phyloP scores from a whole-genome alignment of 1,140 invertebrate genomes.

The Brachionus plicatilis region DNA sequence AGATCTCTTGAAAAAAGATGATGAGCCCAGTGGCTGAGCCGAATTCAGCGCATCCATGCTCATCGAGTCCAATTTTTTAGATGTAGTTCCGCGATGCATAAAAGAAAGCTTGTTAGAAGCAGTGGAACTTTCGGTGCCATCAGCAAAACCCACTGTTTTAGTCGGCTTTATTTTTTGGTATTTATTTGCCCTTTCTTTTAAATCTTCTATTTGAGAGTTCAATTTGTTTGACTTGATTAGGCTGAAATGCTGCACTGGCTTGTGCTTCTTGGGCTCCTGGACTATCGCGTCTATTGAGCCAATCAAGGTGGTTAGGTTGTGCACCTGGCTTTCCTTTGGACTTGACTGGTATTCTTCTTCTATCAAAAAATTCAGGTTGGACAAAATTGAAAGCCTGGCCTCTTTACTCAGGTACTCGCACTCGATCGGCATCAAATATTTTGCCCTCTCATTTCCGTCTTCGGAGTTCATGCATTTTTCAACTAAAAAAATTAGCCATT shows the following conservation, averaged over 20 bases:
- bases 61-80: conserved; percentile 26
- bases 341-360: not conserved
- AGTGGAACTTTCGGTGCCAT: not conserved
- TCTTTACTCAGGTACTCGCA: conserved; percentile 27
- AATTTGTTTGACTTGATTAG: not conserved
- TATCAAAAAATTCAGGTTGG: not conserved
- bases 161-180: not conserved
- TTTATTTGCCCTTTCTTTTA: not conserved
- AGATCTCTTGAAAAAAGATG: conserved; percentile 28
- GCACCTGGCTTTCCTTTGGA: not conserved
- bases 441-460: not conserved
- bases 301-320: not conserved
- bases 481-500: not conserved
- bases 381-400: not conserved
- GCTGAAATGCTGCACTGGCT: not conserved
- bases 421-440: conserved; percentile 7
- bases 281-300: not conserved
- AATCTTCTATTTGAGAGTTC: not conserved
- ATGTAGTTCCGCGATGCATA: not conserved
- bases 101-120: not conserved
- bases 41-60: not conserved
- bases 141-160: not conserved
- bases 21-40: not conserved
- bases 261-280: not conserved
- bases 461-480: not conserved